Evolutionary conservation across 2,888 invertebrate species (phyloP), one percentile per base, ranked within the genome.

Genomic region (Hirtodrosophila histrioides): DNA sequence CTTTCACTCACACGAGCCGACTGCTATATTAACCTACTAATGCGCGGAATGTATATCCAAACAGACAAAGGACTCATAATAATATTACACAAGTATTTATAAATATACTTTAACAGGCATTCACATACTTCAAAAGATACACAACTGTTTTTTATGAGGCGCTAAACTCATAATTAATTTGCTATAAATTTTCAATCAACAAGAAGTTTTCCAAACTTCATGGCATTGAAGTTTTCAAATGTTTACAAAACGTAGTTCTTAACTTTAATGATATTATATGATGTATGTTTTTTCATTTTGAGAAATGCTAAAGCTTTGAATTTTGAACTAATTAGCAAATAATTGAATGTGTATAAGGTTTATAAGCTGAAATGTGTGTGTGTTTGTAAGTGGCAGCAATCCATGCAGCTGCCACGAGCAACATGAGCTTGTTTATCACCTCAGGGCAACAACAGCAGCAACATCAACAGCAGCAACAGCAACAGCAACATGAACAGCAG

Each of bases 371-470:
- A 54, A 46, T 56, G 17, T 54, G 35, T 54, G 35, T 17, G 17
- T 10, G n/a, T 46, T 40, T 35, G 49, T 56, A 24, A 51, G 54
- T 64, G 73, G 62, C 62, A 69, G 43, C 44, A 24, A 56, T 48
- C 41, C 33, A 7, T 68, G 62, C 50, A 61, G 31, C 57, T 63
- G 71, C 65, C 54, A 54, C 51, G 17, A 50, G 56, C 72, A 70
- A 54, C 68, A 54, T 80, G 80, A 70, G 78, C 71, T 86, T 83
- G 78, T 78, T 86, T 78, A 83, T 86, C 82, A 86, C 86, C 86
- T 86, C 76, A 60, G 53, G 70, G 54, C 56, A 46, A 31, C 62
- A 44, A 35, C 57, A 46, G 10, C 40, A 60, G 31, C 46, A 35
- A 27, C 24, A 53, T 23, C 48, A 55, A 36, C 39, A 51, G 40